These are phyloP conservation scores for Paralichthys olivaceus DNA, from an alignment of 2,113 vertebrate genomes.

Conservation along the genomic window DNA sequence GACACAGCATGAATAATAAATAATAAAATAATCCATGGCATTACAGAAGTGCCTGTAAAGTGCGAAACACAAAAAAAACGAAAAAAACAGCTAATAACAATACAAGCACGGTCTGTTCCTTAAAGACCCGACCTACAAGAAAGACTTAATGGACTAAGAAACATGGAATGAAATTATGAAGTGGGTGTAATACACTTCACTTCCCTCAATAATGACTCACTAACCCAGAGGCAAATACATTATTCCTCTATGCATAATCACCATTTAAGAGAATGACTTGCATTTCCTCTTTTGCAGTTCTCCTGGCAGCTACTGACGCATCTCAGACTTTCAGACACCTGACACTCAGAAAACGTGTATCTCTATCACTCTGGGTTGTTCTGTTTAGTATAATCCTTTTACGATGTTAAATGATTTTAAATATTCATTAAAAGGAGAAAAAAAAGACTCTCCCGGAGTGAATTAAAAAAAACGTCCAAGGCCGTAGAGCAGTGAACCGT, in stretches of 20 bases:
- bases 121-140: no score
- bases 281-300: neutral
- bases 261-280: neutral
- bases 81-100: no score
- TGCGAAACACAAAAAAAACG: no score
- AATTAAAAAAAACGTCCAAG: no score
- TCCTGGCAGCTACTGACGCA: neutral
- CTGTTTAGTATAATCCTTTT: neutral
- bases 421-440: neutral
- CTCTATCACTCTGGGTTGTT: no score
- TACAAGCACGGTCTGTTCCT: no score
- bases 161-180: neutral
- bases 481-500: neutral
- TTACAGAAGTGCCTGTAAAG: no score
- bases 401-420: neutral
- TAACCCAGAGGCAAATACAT: neutral
- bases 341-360: no score
- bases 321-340: neutral
- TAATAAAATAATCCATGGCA: no score
- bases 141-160: no score
- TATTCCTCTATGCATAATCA: neutral
- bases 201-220: neutral
- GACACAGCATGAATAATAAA: no score
- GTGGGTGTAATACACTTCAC: neutral
- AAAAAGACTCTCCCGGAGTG: no score